Conservation (phyloP, 2,797 vertebrate genomes). For the Amblyopsis hoosieri region DNA sequence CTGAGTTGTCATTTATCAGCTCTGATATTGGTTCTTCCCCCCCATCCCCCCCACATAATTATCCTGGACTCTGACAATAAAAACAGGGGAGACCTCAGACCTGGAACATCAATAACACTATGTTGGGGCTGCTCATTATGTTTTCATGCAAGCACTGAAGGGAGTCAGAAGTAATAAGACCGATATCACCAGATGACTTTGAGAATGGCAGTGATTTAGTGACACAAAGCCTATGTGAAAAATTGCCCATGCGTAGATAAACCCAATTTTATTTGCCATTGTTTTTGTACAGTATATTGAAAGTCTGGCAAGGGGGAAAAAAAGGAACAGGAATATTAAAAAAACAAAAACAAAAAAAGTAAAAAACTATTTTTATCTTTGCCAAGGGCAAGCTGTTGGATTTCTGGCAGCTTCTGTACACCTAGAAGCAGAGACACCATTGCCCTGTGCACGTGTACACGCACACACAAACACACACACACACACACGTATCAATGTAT, state of each 20-base stretch:
- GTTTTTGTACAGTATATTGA: constrained; percentile 32
- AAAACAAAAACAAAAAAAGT: constrained; percentile 23
- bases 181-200: constrained; percentile 54
- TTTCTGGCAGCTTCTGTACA: constrained; percentile 35
- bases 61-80: constrained; percentile 60
- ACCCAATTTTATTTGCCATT: constrained; percentile 27
- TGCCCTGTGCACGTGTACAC: background rate
- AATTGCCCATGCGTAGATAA: constrained; percentile 33
- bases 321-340: background rate
- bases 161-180: constrained; percentile 54
- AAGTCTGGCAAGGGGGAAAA: constrained; percentile 27
- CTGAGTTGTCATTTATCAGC: constrained; percentile 71
- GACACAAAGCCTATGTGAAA: constrained; percentile 29
- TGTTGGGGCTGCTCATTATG: constrained; percentile 61
- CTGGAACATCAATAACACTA: constrained; percentile 52
- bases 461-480: constrained; percentile 17
- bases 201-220: constrained; percentile 32
- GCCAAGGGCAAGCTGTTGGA: constrained; percentile 57
- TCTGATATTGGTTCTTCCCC: constrained; percentile 50
- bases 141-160: constrained; percentile 51
- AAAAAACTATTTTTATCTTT: constrained; percentile 17
- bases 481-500: constrained; percentile 19
- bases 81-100: constrained; percentile 58
- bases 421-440: constrained; percentile 18
- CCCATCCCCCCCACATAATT: constrained; percentile 63